Evolutionary conservation across 2,797 vertebrate species (phyloP).

Genomic region (Poecilia picta): DNA sequence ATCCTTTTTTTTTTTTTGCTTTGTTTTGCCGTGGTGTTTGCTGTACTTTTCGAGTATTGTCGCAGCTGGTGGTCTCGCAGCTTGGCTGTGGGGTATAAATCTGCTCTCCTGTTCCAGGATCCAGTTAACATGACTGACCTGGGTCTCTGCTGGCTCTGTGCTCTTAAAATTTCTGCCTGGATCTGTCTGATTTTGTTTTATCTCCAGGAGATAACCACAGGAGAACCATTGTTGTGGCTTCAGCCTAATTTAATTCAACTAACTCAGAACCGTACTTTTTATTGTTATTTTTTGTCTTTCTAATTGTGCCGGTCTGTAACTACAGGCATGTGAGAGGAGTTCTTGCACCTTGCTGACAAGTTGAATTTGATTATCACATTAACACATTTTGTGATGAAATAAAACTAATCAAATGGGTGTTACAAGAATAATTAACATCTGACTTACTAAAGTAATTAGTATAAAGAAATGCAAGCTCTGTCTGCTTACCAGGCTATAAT

Average conservation of each 20-base stretch:
- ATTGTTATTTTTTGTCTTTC: slow-evolving; percentile 4
- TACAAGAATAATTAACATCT: slow-evolving; percentile 74
- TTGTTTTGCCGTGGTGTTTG: slow-evolving; percentile 17
- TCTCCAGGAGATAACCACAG: slow-evolving; percentile 38
- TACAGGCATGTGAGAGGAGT: slow-evolving; percentile 4
- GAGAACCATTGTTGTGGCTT: slow-evolving; percentile 34
- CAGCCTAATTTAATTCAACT: slow-evolving; percentile 55
- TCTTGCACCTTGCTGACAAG: slow-evolving; percentile 9
- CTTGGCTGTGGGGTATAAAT: slow-evolving; percentile 49
- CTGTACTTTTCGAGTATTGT: slow-evolving; percentile 27
- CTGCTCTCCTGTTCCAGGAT: slow-evolving; percentile 57
- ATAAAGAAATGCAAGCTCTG: slow-evolving; percentile 68
- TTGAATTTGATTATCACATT: slow-evolving; percentile 32
- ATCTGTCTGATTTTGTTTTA: slow-evolving; percentile 51
- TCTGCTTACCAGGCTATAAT: slow-evolving; percentile 78
- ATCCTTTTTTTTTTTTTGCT: background rate
- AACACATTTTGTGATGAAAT: slow-evolving; percentile 45
- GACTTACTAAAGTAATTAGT: slow-evolving; percentile 76
- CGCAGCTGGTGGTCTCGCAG: slow-evolving; percentile 50
- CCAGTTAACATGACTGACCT: slow-evolving; percentile 70
- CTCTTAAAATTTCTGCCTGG: slow-evolving; percentile 42
- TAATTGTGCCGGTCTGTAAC: slow-evolving; percentile 16
- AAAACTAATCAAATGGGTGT: slow-evolving; percentile 57
- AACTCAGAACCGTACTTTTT: slow-evolving; percentile 36
- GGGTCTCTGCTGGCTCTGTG: slow-evolving; percentile 54